Percentiles rank a stretch among this genome's conserved stretches.
Conservation (phyloP, 2,113 vertebrate species). For the Alligator sinensis region DNA sequence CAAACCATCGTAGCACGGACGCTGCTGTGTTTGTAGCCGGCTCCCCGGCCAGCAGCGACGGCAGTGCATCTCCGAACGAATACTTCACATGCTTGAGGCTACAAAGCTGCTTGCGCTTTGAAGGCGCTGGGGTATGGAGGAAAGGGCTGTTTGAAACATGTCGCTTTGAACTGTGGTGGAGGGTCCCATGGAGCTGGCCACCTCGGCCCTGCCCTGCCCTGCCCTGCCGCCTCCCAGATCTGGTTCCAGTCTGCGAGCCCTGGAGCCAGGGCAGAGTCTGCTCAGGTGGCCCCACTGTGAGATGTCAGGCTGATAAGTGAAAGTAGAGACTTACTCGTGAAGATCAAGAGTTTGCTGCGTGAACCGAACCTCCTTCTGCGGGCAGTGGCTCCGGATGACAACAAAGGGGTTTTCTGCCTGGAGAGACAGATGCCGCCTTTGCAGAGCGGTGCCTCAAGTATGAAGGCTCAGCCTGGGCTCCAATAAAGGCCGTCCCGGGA, state of each 20-base stretch:
- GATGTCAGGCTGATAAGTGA: constrained; percentile 92
- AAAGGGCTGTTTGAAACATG: constrained; percentile 73
- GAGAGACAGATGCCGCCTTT: constrained; percentile 55
- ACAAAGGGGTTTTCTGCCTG: constrained; percentile 68
- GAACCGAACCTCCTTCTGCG: constrained; percentile 39
- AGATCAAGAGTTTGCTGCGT: constrained; percentile 71
- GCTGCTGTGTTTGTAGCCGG: background rate
- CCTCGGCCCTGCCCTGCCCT: constrained; percentile 40
- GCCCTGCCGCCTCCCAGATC: constrained; percentile 58
- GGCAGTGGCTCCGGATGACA: constrained; percentile 60
- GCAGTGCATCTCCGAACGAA: background rate
- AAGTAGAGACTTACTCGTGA: constrained; percentile 79
- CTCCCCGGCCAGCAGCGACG: background rate
- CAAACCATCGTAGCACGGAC: background rate
- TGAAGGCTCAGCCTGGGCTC: constrained; percentile 59
- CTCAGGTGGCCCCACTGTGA: constrained; percentile 87
- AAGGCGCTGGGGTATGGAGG: constrained; percentile 70
- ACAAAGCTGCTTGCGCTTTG: constrained; percentile 77
- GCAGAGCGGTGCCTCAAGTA: constrained; percentile 26
- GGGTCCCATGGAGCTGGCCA: constrained; percentile 78
- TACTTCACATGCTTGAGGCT: constrained; percentile 42
- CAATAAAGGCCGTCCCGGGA: constrained; percentile 61
- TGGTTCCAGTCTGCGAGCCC: constrained; percentile 82
- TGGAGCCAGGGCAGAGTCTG: constrained; percentile 85
- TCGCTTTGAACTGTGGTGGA: constrained; percentile 84